phyloP scores from a whole-genome alignment of 1,140 invertebrate genomes.

The Zaprionus inermis region DNA sequence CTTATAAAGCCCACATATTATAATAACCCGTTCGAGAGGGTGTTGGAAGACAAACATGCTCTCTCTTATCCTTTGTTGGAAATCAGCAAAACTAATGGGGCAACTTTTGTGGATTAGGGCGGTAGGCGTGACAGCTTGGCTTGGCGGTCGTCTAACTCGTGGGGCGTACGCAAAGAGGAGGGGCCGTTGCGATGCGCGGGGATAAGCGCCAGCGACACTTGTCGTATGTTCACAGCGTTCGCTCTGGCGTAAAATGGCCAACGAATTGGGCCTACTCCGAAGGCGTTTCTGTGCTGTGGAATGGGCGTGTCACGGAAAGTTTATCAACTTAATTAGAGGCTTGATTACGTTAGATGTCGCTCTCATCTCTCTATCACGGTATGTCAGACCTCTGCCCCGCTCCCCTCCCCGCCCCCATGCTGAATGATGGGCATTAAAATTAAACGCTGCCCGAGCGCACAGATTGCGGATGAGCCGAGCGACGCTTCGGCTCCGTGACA shows the following conservation, averaged over 20 bases:
- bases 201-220: not conserved
- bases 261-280: slow-evolving; percentile 38
- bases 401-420: too few relatives aligned
- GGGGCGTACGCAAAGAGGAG: slow-evolving; percentile 19
- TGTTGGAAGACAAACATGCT: slow-evolving; percentile 30
- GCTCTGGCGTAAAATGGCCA: slow-evolving; percentile 73
- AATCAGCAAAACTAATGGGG: slow-evolving; percentile 76
- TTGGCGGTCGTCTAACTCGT: slow-evolving; percentile 55
- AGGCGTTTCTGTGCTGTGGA: not conserved
- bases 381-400: not conserved
- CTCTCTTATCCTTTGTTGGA: slow-evolving; percentile 52
- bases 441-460: slow-evolving; percentile 47
- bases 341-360: slow-evolving; percentile 70
- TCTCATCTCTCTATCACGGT: slow-evolving; percentile 45
- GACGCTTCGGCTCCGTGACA: slow-evolving; percentile 53
- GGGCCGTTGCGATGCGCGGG: not conserved
- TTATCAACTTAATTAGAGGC: slow-evolving; percentile 82
- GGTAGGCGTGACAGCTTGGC: slow-evolving; percentile 39
- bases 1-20: too few relatives aligned
- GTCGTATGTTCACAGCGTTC: slow-evolving; percentile 42
- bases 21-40: slow-evolving; percentile 9
- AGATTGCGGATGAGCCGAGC: slow-evolving; percentile 28
- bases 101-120: slow-evolving; percentile 44
- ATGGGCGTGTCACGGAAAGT: slow-evolving; percentile 52
- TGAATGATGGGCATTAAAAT: slow-evolving; percentile 59